phyloP scores from a whole-genome alignment of 2,888 invertebrate species.

The Volucella inanis region DNA sequence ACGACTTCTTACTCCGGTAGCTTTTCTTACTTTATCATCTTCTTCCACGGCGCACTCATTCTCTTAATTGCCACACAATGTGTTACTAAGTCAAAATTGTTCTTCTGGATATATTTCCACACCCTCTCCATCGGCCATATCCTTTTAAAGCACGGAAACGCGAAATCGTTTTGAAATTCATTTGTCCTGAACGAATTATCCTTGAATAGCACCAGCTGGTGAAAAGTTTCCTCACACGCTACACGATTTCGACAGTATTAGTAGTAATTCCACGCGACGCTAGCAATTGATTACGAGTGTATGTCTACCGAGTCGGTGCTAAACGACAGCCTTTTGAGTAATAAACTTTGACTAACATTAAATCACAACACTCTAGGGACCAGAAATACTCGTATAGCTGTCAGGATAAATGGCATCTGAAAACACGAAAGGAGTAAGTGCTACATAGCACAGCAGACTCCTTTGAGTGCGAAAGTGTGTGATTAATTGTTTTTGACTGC shows the following conservation, averaged over 20 bases:
- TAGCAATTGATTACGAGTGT: slow-evolving; percentile 45
- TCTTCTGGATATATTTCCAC: slow-evolving; percentile 1
- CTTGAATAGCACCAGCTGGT: slow-evolving; percentile 44
- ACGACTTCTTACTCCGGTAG: background rate
- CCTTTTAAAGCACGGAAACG: slow-evolving; percentile 8
- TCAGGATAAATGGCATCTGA: slow-evolving; percentile 22
- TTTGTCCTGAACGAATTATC: slow-evolving; percentile 41
- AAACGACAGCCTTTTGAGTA: slow-evolving; percentile 45
- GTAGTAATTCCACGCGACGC: slow-evolving; percentile 39
- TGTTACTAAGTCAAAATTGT: slow-evolving; percentile 37
- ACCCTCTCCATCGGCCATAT: background rate
- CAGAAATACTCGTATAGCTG: slow-evolving; percentile 35
- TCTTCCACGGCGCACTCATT: background rate
- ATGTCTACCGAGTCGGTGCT: slow-evolving; percentile 29
- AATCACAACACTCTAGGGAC: slow-evolving; percentile 38
- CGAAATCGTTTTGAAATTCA: slow-evolving; percentile 47
- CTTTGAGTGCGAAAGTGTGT: slow-evolving; percentile 43
- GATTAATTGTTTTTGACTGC: slow-evolving; percentile 60
- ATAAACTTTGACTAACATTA: slow-evolving; percentile 58
- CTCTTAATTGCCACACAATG: slow-evolving; percentile 40
- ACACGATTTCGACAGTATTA: slow-evolving; percentile 20
- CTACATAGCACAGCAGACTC: slow-evolving; percentile 20
- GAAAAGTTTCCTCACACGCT: slow-evolving; percentile 37
- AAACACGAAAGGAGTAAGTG: background rate
- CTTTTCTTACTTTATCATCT: background rate